Evolutionary conservation across 2,888 invertebrate genomes (phyloP), one percentile per base, ranked within the genome.

Genomic region (Zygothrica quintamaculata): DNA sequence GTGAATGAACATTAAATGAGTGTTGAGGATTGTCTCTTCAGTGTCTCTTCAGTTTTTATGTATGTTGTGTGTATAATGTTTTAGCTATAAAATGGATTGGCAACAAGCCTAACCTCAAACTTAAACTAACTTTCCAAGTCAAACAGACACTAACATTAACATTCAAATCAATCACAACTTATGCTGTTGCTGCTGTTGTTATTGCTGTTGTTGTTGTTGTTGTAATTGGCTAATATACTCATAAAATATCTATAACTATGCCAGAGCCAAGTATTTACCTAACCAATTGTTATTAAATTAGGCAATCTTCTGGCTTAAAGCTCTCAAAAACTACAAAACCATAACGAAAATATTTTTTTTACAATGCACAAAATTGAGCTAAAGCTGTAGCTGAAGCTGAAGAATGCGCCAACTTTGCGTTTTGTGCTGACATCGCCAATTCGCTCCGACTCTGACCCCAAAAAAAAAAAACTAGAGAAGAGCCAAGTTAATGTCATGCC

Each of bases 401-500:
- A 86, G 86, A 81, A 81, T 86, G 76, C 70, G 76, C 74, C 56
- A 65, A 53, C 43, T 64, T 51, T 37, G 34, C n/a, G n/a, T n/a
- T 26, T 58, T 55, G 37, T 75, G 71, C 76, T 74, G 65, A 68
- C 78, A 76, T 58, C 61, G 73, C 42, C 58, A 58, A 68, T 46
- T 18, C 74, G 55, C 56, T 65, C 59, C 66, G 61, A 65, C 67
- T 64, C 61, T 82, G 87, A 82, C 87, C 82, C 87, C 84, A 86
- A 82, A 82, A 69, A n/a, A n/a, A n/a, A n/a, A n/a, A n/a, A n/a
- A n/a, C n/a, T n/a, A n/a, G n/a, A n/a, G n/a, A n/a, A n/a, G n/a
- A 46, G 74, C 75, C 73, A 74, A 81, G 74, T 70, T 87, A 84
- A 81, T 84, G 76, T 80, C 84, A 84, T 78, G 71, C 72, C 77